These are phyloP conservation scores for Propithecus perrieri DNA, from an alignment of 2,797 vertebrate species.

Conservation along the genomic window DNA sequence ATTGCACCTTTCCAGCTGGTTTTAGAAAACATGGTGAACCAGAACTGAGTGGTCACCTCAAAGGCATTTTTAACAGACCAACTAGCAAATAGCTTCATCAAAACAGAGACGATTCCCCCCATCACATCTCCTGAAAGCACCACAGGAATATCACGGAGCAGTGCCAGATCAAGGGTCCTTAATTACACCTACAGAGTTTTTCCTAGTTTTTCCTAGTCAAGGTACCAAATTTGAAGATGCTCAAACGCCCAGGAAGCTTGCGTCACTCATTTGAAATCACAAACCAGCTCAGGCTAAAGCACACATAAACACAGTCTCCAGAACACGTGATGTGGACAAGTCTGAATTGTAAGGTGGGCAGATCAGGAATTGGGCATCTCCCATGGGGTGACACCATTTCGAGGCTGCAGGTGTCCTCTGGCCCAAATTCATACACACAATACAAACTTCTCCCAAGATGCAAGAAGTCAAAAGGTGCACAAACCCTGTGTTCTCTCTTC, in stretches of 20 bases:
- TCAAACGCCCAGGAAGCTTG: background rate
- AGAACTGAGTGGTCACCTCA: background rate
- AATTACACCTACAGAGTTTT: background rate
- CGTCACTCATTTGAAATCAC: background rate
- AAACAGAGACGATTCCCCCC: background rate
- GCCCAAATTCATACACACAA: background rate
- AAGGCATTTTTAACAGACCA: background rate
- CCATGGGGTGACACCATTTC: background rate
- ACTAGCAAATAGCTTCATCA: background rate
- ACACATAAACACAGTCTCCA: background rate
- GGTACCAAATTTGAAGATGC: background rate
- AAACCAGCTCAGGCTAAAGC: background rate
- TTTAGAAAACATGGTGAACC: background rate
- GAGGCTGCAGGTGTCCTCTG: background rate
- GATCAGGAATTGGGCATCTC: background rate
- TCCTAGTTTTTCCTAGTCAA: background rate
- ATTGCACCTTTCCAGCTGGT: background rate
- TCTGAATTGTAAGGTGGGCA: accelerated
- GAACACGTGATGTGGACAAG: background rate
- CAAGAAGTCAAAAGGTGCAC: background rate
- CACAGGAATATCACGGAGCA: background rate
- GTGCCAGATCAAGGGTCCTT: accelerated
- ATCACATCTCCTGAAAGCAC: background rate
- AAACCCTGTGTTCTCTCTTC: background rate
- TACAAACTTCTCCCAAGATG: background rate